These are phyloP conservation scores for Pyrgilauda ruficollis DNA, from an alignment of 2,113 vertebrate genomes.

Conservation along the genomic window DNA sequence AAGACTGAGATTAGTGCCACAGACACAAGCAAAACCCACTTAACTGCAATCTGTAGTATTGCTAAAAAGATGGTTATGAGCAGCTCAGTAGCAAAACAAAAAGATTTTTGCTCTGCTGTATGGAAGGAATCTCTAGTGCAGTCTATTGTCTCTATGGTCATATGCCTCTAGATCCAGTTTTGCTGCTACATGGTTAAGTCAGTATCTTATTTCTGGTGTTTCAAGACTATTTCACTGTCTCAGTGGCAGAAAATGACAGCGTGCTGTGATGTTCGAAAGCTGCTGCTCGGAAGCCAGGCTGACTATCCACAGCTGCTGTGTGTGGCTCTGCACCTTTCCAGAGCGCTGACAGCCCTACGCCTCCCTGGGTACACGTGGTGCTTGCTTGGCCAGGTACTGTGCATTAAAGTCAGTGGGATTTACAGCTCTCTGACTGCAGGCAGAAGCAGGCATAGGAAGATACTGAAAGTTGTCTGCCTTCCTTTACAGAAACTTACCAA, in stretches of 20 bases:
- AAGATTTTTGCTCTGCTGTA: conserved; percentile 21
- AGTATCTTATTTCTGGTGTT: not conserved
- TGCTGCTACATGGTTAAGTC: not conserved
- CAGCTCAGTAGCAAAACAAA: not conserved
- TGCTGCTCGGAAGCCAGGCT: not conserved
- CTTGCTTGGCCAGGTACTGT: not conserved
- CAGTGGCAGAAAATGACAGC: not conserved
- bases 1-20: conserved; percentile 59
- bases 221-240: not conserved
- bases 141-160: not conserved
- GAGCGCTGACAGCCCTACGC: accelerated
- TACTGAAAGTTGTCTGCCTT: not conserved
- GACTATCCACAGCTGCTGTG: accelerated
- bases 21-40: conserved; percentile 48
- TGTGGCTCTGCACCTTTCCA: not conserved
- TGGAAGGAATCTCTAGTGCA: not conserved
- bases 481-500: not conserved
- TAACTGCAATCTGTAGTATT: not conserved
- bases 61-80: not conserved
- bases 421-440: not conserved
- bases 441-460: not conserved
- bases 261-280: accelerated
- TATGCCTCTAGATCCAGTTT: not conserved
- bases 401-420: conserved; percentile 34
- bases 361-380: accelerated